phyloP scores from a whole-genome alignment of 2,888 invertebrate genomes.

The Malthinus seriepunctatus region DNA sequence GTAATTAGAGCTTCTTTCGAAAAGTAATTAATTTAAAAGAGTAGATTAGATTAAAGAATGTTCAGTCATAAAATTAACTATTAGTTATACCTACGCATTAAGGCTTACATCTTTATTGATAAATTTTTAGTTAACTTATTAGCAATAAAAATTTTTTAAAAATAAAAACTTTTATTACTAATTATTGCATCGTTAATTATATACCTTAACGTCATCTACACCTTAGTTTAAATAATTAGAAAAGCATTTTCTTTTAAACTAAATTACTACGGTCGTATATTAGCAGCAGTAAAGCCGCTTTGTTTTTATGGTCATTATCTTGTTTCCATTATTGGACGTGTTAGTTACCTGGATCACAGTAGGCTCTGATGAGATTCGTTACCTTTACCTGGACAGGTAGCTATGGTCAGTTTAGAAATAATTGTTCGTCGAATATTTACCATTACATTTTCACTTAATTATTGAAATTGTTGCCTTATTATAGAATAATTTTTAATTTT shows the following conservation, averaged over 20 bases:
- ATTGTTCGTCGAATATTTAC: conserved; percentile 15
- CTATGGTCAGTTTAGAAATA: conserved; percentile 16
- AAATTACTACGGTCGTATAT: conserved; percentile 44
- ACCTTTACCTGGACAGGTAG: conserved; percentile 30
- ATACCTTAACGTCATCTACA: conserved; percentile 32
- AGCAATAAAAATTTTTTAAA: conserved; percentile 30
- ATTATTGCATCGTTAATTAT: conserved; percentile 37
- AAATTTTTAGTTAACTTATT: conserved; percentile 20
- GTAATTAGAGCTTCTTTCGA: no score
- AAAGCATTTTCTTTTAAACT: conserved; percentile 43
- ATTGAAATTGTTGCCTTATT: no score
- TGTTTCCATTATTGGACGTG: conserved; percentile 49
- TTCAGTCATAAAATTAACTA: background rate
- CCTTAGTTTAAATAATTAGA: conserved; percentile 42
- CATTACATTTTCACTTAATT: background rate
- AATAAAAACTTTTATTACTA: conserved; percentile 35
- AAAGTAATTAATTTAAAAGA: no score
- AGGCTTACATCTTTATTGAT: conserved; percentile 4
- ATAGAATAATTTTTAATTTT: no score
- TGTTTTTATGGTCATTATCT: conserved; percentile 50
- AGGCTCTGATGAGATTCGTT: conserved; percentile 36
- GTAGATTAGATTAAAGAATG: no score
- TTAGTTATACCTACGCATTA: conserved; percentile 2
- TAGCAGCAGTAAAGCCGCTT: conserved; percentile 46
- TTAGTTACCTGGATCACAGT: conserved; percentile 44